Evolutionary conservation across 2,888 invertebrate genomes (phyloP), one percentile per base, ranked within the genome.

Genomic region (Erebia palarica): DNA sequence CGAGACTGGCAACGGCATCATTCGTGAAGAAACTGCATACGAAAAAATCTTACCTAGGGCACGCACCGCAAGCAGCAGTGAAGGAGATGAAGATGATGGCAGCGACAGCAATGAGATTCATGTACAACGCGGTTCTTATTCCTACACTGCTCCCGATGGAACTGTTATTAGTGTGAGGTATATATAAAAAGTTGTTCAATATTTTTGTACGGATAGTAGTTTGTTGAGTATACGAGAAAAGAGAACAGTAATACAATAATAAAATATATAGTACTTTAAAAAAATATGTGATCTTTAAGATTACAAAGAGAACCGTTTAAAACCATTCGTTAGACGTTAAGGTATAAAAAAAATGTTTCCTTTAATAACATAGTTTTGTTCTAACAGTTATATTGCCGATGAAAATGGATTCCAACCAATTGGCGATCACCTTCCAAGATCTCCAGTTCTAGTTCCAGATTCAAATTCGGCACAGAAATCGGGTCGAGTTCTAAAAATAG

Each of bases 1-100:
- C 78, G 96, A 96, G 91, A 96, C 96, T 21, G 96, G 95, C 3
- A 96, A 97, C 84, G 96, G 96, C 72, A 96, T 96, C 71, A 95
- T 95, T 79, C 95, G 96, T 0, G 96, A 96, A 88, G 96, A 96
- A 86, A 93, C 93, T 58, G 96, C 96, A 36, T 96, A 94, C 82
- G 91, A 96, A 77, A 96, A 96, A 86, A 94, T 94, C 73, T 84
- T 95, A 55, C 91, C 94, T 10, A 88, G 77, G 81, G 87, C 89
- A 66, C 91, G 90, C 18, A 87, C 85, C 49, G 87, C 88, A 3
- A 86, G 89, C 73, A 91, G 92, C 47, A 85, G 88, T 68, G 93
- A 93, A 69, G 94, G 94, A 69, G 95, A 95, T 77, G 95, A 94
- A 75, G 94, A 94, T 69, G 84, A 93, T 60, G 93, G 93, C 68